phyloP scores from a whole-genome alignment of 2,797 vertebrate species.

The Buphagus erythrorhynchus region DNA sequence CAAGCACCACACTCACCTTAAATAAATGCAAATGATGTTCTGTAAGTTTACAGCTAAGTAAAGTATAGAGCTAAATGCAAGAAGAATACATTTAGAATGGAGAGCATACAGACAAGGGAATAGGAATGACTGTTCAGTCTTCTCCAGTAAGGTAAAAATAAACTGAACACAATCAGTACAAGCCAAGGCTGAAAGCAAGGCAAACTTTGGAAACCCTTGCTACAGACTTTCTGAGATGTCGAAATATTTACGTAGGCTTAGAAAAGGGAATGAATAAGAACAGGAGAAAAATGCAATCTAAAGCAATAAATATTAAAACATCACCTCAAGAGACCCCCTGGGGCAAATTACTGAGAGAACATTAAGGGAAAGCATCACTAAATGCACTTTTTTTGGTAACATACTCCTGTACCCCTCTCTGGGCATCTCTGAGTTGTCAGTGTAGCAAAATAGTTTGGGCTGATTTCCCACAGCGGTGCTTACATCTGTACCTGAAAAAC shows the following conservation, averaged over 20 bases:
- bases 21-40: neutral
- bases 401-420: neutral
- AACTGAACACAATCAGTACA: neutral
- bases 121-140: neutral
- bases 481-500: neutral
- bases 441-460: neutral
- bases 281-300: neutral
- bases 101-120: neutral
- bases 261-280: neutral
- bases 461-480: neutral
- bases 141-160: neutral
- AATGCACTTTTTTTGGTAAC: neutral
- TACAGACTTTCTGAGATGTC: neutral
- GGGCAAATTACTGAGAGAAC: neutral
- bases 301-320: neutral
- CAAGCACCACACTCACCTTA: neutral
- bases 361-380: neutral
- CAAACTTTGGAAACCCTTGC: neutral
- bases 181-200: neutral
- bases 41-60: neutral
- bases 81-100: neutral
- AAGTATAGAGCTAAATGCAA: neutral
- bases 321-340: neutral
- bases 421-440: neutral
- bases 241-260: neutral